Percentiles rank a stretch among this genome's conserved stretches.
Conservation (phyloP, 2,113 vertebrate species). For the Anhinga rufa region DNA sequence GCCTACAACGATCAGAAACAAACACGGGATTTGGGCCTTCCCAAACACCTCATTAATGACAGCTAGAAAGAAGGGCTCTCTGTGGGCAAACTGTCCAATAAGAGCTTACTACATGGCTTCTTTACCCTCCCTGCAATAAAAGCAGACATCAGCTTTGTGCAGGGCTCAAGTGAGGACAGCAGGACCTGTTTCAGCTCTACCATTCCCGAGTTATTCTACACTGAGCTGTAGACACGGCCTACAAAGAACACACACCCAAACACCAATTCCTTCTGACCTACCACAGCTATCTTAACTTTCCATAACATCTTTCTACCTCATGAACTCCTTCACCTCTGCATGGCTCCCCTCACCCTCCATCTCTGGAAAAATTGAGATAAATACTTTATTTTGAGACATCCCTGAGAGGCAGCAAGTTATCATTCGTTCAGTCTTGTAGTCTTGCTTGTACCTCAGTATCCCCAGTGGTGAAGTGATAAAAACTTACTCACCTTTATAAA, state of each 20-base stretch:
- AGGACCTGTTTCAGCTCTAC: neutral
- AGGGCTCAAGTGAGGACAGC: neutral
- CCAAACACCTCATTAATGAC: neutral
- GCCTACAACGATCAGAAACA: neutral
- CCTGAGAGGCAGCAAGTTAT: neutral
- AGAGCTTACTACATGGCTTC: neutral
- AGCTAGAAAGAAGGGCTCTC: neutral
- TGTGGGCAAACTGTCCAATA: neutral
- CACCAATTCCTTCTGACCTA: neutral
- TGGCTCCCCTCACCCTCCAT: rapidly evolving
- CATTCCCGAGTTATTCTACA: neutral
- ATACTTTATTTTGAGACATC: neutral
- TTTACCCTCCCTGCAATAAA: neutral
- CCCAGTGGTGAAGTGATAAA: neutral
- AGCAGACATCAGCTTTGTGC: neutral
- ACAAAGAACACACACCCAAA: neutral
- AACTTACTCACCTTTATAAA: neutral
- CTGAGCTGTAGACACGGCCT: neutral
- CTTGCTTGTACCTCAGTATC: neutral
- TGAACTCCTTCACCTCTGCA: neutral
- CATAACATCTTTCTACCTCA: neutral
- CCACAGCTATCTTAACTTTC: neutral
- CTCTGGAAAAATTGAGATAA: neutral
- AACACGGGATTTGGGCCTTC: neutral
- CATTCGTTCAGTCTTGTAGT: neutral